Evolutionary conservation across 2,113 vertebrate species (phyloP).

Genomic region (Poeciliopsis prolifica): DNA sequence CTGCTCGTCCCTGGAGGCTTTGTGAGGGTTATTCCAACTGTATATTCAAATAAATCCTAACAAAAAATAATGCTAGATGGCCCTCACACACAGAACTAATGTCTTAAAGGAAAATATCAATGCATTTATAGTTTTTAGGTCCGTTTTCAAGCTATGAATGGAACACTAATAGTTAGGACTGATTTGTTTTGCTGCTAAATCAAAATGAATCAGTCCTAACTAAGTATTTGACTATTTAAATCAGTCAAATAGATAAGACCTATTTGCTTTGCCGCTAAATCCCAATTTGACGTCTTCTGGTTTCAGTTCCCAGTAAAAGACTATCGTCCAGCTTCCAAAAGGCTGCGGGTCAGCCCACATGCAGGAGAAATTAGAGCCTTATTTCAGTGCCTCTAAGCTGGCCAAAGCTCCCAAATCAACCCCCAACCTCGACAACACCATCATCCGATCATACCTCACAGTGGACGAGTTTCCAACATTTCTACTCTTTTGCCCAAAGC

Average conservation of each 20-base stretch:
- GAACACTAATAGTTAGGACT: not conserved
- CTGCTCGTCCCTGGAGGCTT: conserved; percentile 12
- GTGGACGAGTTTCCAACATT: conserved; percentile 9
- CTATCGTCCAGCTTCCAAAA: conserved; percentile 22
- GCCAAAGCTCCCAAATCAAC: conserved; percentile 32
- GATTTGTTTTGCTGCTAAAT: not conserved
- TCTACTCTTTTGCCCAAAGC: conserved; percentile 13
- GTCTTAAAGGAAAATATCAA: not conserved
- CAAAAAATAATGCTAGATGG: not conserved
- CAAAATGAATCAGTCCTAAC: no score
- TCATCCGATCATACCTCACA: not conserved
- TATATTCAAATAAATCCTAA: conserved; percentile 9
- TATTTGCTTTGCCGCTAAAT: not conserved
- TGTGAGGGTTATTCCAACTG: conserved; percentile 13
- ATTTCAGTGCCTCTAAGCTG: conserved; percentile 34
- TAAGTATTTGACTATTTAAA: no score
- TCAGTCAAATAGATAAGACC: not conserved
- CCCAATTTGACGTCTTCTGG: conserved; percentile 27
- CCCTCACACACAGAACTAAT: not conserved
- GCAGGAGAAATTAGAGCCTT: conserved; percentile 24
- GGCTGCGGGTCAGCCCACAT: conserved; percentile 39
- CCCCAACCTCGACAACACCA: not conserved
- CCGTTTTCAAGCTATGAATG: not conserved
- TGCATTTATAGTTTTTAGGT: not conserved
- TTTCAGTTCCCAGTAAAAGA: conserved; percentile 3